phyloP scores from a whole-genome alignment of 2,113 vertebrate species.

The Danio rerio region DNA sequence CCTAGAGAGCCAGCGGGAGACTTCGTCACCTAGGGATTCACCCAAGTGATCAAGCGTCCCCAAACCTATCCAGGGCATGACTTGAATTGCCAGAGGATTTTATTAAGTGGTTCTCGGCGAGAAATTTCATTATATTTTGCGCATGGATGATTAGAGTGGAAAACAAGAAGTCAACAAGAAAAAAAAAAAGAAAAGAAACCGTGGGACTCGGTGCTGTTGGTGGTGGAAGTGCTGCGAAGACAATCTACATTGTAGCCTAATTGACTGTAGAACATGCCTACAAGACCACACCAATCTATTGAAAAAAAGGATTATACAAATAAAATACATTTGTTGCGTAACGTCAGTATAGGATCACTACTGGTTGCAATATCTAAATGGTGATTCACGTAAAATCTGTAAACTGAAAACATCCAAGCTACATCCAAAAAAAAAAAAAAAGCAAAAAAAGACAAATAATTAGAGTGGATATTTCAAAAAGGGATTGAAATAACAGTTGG shows the following conservation, averaged over 20 bases:
- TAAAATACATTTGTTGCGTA: constrained; percentile 40
- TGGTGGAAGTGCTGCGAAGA: constrained; percentile 58
- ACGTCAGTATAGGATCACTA: constrained; percentile 27
- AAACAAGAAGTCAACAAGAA: constrained; percentile 36
- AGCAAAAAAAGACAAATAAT: background rate
- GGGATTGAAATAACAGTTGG: constrained; percentile 64
- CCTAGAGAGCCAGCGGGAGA: constrained; percentile 89
- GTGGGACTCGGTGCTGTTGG: constrained; percentile 50
- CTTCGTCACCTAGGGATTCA: constrained; percentile 85
- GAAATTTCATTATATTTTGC: constrained; percentile 76
- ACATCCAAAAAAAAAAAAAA: constrained; percentile 69
- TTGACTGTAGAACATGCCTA: constrained; percentile 43
- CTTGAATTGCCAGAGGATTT: constrained; percentile 71
- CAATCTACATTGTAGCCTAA: constrained; percentile 53
- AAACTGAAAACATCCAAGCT: constrained; percentile 62
- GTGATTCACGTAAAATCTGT: constrained; percentile 41
- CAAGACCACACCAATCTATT: constrained; percentile 40
- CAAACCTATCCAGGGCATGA: constrained; percentile 64
- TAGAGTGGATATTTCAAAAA: constrained; percentile 68
- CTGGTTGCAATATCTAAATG: constrained; percentile 37
- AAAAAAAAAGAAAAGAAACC: constrained; percentile 36
- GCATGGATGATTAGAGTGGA: constrained; percentile 51
- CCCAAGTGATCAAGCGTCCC: constrained; percentile 84
- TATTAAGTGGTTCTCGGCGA: constrained; percentile 82
- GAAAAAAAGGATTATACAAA: constrained; percentile 5